A percentile compares a stretch with the other conserved stretches of the same genome.
Evolutionary conservation across 2,113 vertebrate species (phyloP).

Genomic region (Brachypodius melanocephalos): DNA sequence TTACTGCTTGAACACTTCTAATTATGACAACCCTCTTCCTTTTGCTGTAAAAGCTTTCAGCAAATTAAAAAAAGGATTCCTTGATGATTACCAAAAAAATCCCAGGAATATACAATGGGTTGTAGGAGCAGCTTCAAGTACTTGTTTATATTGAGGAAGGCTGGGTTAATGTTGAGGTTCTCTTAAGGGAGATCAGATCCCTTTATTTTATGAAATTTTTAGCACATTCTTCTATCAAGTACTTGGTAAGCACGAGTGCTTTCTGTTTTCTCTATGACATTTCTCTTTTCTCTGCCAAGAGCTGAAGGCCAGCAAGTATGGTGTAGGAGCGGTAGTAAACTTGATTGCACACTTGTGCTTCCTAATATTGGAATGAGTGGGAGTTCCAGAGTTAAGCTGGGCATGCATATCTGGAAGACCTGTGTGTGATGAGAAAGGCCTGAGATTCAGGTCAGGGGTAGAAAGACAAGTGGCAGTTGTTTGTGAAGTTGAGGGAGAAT

Average conservation of each 20-base stretch:
- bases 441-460: neutral
- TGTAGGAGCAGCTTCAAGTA: neutral
- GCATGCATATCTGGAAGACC: neutral
- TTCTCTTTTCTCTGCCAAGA: neutral
- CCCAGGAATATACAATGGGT: neutral
- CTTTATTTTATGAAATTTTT: neutral
- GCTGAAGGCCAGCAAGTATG: neutral
- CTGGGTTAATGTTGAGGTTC: neutral
- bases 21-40: neutral
- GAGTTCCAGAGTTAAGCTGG: neutral
- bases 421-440: neutral
- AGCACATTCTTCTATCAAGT: neutral
- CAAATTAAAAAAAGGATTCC: neutral
- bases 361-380: neutral
- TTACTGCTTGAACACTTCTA: neutral
- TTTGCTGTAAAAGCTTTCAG: neutral
- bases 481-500: neutral
- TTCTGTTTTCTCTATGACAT: neutral
- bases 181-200: neutral
- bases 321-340: neutral
- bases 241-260: neutral
- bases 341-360: neutral
- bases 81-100: neutral
- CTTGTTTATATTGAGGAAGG: neutral
- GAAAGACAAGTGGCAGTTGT: neutral